Base-by-base conservation (phyloP, 2,888 invertebrate genomes). In the Zygaena filipendulae region DNA sequence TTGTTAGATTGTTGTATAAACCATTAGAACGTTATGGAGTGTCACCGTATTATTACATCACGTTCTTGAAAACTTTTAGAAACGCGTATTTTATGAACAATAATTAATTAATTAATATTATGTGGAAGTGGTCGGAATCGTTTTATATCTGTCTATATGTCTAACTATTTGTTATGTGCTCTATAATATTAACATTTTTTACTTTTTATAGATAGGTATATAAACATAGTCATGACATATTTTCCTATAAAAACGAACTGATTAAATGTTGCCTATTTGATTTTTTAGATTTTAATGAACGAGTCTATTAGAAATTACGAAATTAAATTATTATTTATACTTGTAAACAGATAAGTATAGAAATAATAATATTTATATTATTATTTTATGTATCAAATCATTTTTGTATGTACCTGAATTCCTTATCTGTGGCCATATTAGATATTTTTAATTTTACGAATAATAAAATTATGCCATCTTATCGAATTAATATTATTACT, bases 371-470 rank as follows among this genome's bases (percentile, higher is more conserved):
- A 57, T 68, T 66, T 71, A 67, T 60, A 58, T 55, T 16, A 59
- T 62, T 59, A 50, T 50, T 49, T 59, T 59, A 47, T 67, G 16
- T 6, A 16, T 16, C 5, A 16, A 6, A 6, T 16, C 16, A 6
- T 52, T 64, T 63, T 62, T 64, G 49, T 72, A 68, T 68, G 77
- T 79, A 77, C 79, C 77, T 79, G 77, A 79, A 74, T 69, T 74
- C 68, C 64, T 68, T 48, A 61, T 66, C 57, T 58, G 77, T 74
- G 75, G 75, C 77, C 77, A 77, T 77, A 75, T 67, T 72, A 68
- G 16, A 16, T 16, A 57, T 70, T 63, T 58, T 62, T 61, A 48
- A 57, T 45, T 44, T 45, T 42, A 49, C 46, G 39, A 47, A 47
- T 47, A 52, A 49, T 42, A 44, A 44, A 56, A 52, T 16, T 6